A percentile compares a stretch with the other conserved stretches of the same genome.
Conservation (phyloP, 2,888 invertebrate species). For the Iselma pallidipennis region DNA sequence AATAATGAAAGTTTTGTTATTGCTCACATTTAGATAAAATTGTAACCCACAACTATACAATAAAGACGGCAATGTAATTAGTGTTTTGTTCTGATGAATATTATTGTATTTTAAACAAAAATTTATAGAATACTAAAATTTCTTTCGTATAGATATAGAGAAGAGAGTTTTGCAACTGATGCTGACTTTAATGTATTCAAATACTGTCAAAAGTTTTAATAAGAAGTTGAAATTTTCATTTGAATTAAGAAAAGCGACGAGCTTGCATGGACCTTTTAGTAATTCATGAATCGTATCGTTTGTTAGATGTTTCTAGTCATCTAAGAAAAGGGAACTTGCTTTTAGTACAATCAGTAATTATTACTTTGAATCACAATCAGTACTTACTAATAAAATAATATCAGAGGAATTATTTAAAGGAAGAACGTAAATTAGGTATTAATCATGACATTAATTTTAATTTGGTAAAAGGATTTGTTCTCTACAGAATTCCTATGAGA, state of each 20-base stretch:
- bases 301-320: not conserved
- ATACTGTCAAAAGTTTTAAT: not conserved
- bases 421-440: not conserved
- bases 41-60: no score
- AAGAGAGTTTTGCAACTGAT: no score
- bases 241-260: not conserved
- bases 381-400: no score
- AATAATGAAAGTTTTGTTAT: no score
- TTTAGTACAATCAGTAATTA: no score
- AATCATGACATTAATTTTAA: not conserved
- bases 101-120: no score
- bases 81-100: no score
- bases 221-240: not conserved
- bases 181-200: not conserved
- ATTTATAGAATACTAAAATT: no score
- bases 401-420: not conserved
- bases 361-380: no score
- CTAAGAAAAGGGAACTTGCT: not conserved
- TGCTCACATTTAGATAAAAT: no score
- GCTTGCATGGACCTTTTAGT: not conserved
- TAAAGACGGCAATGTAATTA: no score
- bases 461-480: not conserved
- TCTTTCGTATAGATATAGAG: no score
- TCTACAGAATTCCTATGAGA: not conserved
- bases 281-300: not conserved